Base-by-base conservation (phyloP, 2,888 invertebrate species). In the Drosophila algonquin region DNA sequence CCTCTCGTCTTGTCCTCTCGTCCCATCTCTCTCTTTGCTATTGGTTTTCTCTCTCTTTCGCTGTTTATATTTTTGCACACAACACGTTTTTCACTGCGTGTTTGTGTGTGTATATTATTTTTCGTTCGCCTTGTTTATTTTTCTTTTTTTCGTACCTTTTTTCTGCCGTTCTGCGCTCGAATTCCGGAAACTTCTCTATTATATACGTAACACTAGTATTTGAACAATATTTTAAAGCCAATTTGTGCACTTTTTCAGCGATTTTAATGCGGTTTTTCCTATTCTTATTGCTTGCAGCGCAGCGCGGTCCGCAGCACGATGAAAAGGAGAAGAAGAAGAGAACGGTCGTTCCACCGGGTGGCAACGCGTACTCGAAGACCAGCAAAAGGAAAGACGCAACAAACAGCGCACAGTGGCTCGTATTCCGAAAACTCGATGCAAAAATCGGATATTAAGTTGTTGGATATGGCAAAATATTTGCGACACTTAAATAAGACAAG, bases 41-140 rank as follows among this genome's bases (percentile, higher is more conserved):
- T 73, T 70, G 73, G 63, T 86, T 44, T 40, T 12, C 56, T 72
- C 53, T 53, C 55, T 63, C 73, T 24, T 53, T 57, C 10, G 73
- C 75, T 73, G 60, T 73, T 73, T 73, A 73, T 68, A 63, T 68
- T 76, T 82, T 87, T 84, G 87, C 81, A 84, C 89, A 88, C 89
- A 89, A 89, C 88, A 89, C 88, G 90, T 89, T 89, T 88, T 85
- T 88, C 70, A 76, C 83, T 86, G 76, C 79, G 76, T 74, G 80
- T 72, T 73, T 81, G 84, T 88, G 75, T 83, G 82, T 89, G 86
- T 87, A 82, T 87, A 79, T 89, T 86, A 84, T 87, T 89, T 85
- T 89, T 86, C 77, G 79, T 83, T 85, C 77, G 88, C 70, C 89
- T 85, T 85, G 87, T 85, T 85, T 86, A 81, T 84, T 85, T 69